Evolutionary conservation across 2,113 vertebrate species (phyloP).

Genomic region (Sander vitreus): DNA sequence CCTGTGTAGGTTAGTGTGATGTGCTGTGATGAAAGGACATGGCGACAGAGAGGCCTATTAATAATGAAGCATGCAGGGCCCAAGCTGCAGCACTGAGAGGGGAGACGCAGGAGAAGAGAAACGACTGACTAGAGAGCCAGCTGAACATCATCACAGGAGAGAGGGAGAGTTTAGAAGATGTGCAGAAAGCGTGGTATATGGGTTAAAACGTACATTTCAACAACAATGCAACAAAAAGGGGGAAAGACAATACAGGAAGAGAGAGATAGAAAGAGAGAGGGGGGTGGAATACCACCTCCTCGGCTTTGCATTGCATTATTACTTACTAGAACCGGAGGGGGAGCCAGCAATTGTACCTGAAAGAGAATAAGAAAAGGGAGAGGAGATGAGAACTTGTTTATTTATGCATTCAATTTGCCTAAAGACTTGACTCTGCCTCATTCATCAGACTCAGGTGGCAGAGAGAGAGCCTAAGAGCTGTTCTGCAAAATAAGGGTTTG

Average conservation of each 20-base stretch:
- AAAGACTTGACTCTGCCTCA: constrained; percentile 71
- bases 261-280: not conserved
- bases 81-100: constrained; percentile 73
- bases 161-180: constrained; percentile 49
- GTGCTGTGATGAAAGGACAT: constrained; percentile 80
- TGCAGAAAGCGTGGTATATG: constrained; percentile 23
- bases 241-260: constrained; percentile 17
- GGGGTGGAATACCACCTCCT: constrained; percentile 29
- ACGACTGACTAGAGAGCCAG: constrained; percentile 60
- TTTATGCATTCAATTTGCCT: constrained; percentile 76
- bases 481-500: constrained; percentile 52
- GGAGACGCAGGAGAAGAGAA: constrained; percentile 48
- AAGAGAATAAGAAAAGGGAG: constrained; percentile 72
- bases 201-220: constrained; percentile 48
- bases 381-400: constrained; percentile 75
- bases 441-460: constrained; percentile 72
- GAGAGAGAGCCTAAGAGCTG: constrained; percentile 44
- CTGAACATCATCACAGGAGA: constrained; percentile 68
- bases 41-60: constrained; percentile 80
- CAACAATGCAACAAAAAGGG: constrained; percentile 63
- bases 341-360: constrained; percentile 84
- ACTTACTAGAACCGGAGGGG: constrained; percentile 86
- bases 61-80: constrained; percentile 81
- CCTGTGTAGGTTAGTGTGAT: constrained; percentile 76
- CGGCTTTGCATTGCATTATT: constrained; percentile 59